Base-by-base conservation (phyloP, 1,140 invertebrate genomes). In the Leptoteleia sp. region DNA sequence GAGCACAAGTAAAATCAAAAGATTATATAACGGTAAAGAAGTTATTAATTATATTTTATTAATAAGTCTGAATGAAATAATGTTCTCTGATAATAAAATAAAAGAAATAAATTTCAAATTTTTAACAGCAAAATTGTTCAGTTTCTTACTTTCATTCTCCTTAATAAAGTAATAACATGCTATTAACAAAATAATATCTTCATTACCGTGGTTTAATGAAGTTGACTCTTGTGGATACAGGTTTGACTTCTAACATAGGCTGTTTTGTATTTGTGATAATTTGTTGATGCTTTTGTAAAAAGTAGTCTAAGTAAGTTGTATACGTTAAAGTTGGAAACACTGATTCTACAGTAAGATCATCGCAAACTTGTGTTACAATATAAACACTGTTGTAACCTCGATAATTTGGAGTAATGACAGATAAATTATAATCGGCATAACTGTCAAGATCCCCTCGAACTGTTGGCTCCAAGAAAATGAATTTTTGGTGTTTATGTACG, bases 231-330 rank as follows among this genome's bases (percentile, higher is more conserved):
- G 91, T 92, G 0, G 96, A 95, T 4, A 97, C 92, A 37, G 94
- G 92, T 86, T 96, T 95, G 0, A 99, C 98, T 90, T 98, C 96
- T 0, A 99, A 82, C 50, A 99, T 85, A 7, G 95, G 95, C 84
- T 98, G 96, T 0, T 91, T 87, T 9, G 87, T 78, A 82, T 97
- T 93, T 17, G 92, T 88, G 25, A 98, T 93, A 1, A 84, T 82
- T 0, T 94, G 84, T 8, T 92, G 87, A 87, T 99, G 98, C 84
- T 97, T 98, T 9, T 90, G 89, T 1, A 90, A 84, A 83, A 95
- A 99, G 83, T 99, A 99, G 16, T 95, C 90, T 6, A 91, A 90
- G 84, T 96, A 99, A 0, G 93, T 93, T 9, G 88, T 85, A 82
- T 92, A 96, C 0, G 93, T 83, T n/a, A 92, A 87, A 8, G 93